Conservation (phyloP, 2,113 vertebrate genomes). For the Mixornis gularis region DNA sequence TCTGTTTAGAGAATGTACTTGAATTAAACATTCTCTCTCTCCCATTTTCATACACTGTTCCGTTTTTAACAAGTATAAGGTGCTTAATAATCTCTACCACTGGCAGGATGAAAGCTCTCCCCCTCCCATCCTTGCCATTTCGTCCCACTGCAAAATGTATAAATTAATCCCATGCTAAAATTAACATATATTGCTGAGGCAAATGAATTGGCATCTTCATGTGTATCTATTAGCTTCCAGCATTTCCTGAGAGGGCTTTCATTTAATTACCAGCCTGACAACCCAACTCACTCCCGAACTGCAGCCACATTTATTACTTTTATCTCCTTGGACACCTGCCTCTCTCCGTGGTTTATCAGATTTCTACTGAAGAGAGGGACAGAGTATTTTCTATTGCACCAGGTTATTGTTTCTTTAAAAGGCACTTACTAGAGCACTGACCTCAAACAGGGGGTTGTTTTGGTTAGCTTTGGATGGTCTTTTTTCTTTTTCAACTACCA, state of each 20-base stretch:
- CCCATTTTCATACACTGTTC: background rate
- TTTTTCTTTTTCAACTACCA: background rate
- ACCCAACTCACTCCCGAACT: background rate
- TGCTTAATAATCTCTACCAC: background rate
- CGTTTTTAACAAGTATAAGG: background rate
- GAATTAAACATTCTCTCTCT: background rate
- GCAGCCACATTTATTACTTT: conserved; percentile 19
- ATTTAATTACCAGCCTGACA: conserved; percentile 52
- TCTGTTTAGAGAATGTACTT: background rate
- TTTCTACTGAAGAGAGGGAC: background rate
- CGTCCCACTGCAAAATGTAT: background rate
- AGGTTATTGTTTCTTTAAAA: conserved; percentile 35
- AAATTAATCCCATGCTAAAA: conserved; percentile 24
- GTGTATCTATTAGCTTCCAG: conserved; percentile 16
- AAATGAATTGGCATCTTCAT: conserved; percentile 7
- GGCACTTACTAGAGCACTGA: background rate
- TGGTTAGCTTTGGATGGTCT: background rate
- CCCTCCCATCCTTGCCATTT: background rate
- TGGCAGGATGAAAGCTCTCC: background rate
- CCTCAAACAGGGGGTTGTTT: background rate
- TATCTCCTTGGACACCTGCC: conserved; percentile 40
- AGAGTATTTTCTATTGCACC: conserved; percentile 10
- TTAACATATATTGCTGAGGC: conserved; percentile 25
- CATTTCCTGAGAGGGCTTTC: conserved; percentile 32
- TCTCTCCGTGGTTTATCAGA: background rate